Conservation (phyloP, 2,113 vertebrate genomes). For the Muscicapa adusta region DNA sequence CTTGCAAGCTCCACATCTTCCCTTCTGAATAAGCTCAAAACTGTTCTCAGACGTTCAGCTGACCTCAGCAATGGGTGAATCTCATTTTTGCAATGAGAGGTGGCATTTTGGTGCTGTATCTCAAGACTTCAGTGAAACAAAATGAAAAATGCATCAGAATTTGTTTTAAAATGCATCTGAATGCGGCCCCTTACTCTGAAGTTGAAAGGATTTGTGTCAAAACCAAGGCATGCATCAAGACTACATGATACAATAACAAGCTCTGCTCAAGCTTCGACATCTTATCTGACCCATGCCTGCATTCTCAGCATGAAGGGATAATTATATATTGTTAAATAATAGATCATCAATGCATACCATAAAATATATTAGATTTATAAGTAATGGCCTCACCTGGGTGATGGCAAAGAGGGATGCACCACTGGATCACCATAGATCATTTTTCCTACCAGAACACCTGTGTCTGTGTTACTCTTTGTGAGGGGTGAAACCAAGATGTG, state of each 20-base stretch:
- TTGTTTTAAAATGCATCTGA: background rate
- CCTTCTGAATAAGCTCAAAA: background rate
- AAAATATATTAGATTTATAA: background rate
- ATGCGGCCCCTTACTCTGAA: background rate
- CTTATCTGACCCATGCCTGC: background rate
- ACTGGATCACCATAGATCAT: background rate
- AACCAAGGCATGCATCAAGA: background rate
- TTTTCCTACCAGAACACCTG: background rate
- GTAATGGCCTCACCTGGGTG: background rate
- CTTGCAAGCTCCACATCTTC: background rate
- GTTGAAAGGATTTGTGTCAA: background rate
- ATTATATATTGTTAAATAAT: background rate
- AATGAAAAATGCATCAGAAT: background rate
- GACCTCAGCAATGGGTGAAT: background rate
- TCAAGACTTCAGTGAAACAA: background rate
- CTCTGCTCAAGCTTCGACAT: background rate
- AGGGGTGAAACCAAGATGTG: background rate
- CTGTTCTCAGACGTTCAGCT: background rate
- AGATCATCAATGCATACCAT: no score
- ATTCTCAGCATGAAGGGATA: background rate
- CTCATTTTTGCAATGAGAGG: background rate
- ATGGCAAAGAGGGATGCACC: background rate
- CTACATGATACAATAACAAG: accelerated
- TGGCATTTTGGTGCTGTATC: background rate
- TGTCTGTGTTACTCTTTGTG: background rate